Percentiles rank a stretch among this genome's conserved stretches.
Evolutionary conservation across 64 coral and sea anemone species (phyloP).

Genomic region (Porites australiensis): DNA sequence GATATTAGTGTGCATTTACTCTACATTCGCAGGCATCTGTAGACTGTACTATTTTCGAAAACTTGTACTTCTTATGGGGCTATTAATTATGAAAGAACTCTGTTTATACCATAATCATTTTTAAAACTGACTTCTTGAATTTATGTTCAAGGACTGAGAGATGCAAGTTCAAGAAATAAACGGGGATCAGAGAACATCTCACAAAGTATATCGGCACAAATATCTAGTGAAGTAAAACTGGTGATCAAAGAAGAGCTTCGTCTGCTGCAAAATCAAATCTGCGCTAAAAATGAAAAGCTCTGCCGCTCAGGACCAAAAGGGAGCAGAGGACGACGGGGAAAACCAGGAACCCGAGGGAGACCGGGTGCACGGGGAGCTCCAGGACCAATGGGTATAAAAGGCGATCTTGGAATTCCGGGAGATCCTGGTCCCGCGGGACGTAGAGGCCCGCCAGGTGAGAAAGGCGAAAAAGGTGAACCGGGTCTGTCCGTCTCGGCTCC

Average conservation of each 20-base stretch:
- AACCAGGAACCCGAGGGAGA: slow-evolving; percentile 32
- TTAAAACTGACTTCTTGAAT: neutral
- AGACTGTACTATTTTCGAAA: too few species aligned
- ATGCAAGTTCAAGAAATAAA: neutral
- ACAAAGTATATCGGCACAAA: neutral
- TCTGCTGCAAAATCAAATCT: slow-evolving; percentile 47
- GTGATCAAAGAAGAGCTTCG: slow-evolving; percentile 24
- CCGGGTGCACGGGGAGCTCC: slow-evolving; percentile 13
- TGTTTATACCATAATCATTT: too few species aligned
- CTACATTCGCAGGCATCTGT: too few species aligned
- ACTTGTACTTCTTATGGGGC: too few species aligned
- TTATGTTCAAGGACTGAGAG: neutral
- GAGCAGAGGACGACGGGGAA: slow-evolving; percentile 45
- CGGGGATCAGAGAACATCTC: neutral
- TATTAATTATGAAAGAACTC: too few species aligned
- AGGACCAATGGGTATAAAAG: slow-evolving; percentile 32
- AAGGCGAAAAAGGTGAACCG: slow-evolving; percentile 49
- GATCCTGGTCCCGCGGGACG: slow-evolving; percentile 45
- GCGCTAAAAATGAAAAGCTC: slow-evolving; percentile 51
- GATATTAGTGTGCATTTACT: too few species aligned
- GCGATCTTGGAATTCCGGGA: slow-evolving; percentile 44
- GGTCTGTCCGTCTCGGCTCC: slow-evolving; percentile 59
- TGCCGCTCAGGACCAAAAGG: slow-evolving; percentile 72
- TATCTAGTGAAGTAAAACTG: neutral
- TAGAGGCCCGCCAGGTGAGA: slow-evolving; percentile 27